Evolutionary conservation across 2,797 vertebrate species (phyloP), one percentile per base, ranked within the genome.

Genomic region (Pterois miles): DNA sequence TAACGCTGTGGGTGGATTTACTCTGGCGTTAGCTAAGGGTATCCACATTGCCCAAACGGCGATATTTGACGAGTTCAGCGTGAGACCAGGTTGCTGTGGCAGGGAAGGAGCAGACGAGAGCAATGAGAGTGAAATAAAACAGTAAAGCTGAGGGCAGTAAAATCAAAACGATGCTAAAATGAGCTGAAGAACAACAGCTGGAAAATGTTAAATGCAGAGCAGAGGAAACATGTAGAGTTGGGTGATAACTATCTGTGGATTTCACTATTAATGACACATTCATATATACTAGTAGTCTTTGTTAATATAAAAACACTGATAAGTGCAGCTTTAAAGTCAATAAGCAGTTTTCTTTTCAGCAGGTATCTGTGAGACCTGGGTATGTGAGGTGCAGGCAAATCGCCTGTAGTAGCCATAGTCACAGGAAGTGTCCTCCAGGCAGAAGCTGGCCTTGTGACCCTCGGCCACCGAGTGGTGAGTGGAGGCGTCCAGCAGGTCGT

Each of bases 401-500:
- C 98, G 94, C 71, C 98, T 94, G 71, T 98, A 97, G 92, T 98
- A 99, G 62, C 98, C 98, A 23, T 99, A 99, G 92, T 99, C 98
- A 76, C 98, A 99, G 76, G 98, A 98, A 0, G 98, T 98, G 87
- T 99, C 98, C 93, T 99, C 98, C 67, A 99, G 95, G 85, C 98
- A 99, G 94, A 99, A 99, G 82, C 98, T 99, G 66, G 97, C 98
- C 92, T 99, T 99, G 94, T 99, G 98, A 68, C 98, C 98, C 88
- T 99, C 98, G 25, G 98, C 98, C 86, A 99, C 96, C 48, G 96
- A 96, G 40, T 94, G 95, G 0, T 99, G 97, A 3, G 96, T 94
- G 76, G 53, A 92, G 36, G 97, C 92, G 38, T 99, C 98, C 84
- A 99, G 87, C 85, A 99, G 95, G 25, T 99, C 98, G 12, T 99